Evolutionary conservation across 2,113 vertebrate genomes (phyloP).

Genomic region (Engraulis encrasicolus): DNA sequence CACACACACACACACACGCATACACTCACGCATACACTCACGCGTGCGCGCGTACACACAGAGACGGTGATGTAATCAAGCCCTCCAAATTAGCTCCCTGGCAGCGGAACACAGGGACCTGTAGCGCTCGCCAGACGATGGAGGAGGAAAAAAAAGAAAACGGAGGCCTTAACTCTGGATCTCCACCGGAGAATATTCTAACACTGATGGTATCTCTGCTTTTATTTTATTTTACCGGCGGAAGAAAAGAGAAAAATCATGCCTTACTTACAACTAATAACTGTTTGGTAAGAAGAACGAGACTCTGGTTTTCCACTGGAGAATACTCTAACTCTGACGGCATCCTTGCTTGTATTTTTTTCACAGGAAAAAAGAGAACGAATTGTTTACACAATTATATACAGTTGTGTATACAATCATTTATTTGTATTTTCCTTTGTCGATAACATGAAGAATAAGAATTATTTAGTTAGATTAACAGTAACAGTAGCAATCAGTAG

Average conservation of each 20-base stretch:
- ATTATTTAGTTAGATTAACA: not conserved
- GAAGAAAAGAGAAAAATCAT: not conserved
- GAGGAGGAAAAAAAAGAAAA: not conserved
- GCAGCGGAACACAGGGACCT: slow-evolving; percentile 42
- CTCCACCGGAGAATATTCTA: slow-evolving; percentile 4
- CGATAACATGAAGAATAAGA: no score
- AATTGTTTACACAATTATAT: no score
- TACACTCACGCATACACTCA: no score
- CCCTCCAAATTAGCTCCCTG: slow-evolving; percentile 7
- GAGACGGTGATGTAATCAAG: slow-evolving; percentile 60
- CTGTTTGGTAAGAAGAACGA: no score
- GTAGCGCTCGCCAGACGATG: not conserved
- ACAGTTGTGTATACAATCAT: no score
- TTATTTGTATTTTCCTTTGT: no score
- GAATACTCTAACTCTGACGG: no score
- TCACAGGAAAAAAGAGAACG: no score
- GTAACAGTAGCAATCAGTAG: not conserved
- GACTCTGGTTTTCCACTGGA: no score
- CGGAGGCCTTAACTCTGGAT: not conserved
- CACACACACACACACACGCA: no score
- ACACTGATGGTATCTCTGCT: not conserved
- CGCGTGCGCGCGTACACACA: not conserved
- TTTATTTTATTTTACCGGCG: not conserved
- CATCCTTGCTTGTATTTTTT: no score
- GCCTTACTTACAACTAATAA: not conserved